Percentiles rank a stretch among this genome's conserved stretches.
Evolutionary conservation across 1,140 invertebrate species (phyloP).

Genomic region (Leptoteleia sp.): DNA sequence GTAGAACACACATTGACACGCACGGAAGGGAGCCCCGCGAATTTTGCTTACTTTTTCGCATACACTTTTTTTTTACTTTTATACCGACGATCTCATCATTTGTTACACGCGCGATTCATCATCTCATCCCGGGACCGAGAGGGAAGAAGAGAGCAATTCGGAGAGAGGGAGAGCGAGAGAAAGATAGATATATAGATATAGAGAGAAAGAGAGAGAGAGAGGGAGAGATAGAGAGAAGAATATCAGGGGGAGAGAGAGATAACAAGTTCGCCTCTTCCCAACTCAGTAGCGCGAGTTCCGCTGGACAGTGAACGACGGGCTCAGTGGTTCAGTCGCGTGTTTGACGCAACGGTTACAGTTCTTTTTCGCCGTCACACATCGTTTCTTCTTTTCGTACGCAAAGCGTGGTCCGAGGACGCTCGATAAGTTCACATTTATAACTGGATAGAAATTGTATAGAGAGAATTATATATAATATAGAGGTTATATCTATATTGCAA

Average conservation of each 20-base stretch:
- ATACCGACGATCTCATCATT: constrained; percentile 55
- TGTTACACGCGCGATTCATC: constrained; percentile 34
- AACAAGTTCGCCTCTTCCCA: constrained; percentile 2
- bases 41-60: constrained; percentile 56
- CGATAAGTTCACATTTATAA: constrained; percentile 16
- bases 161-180: no score
- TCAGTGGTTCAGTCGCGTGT: constrained; percentile 33
- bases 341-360: constrained; percentile 27
- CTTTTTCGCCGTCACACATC: constrained; percentile 15
- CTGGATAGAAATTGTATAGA: constrained; percentile 47
- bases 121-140: constrained; percentile 6
- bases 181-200: not conserved
- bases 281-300: constrained; percentile 48
- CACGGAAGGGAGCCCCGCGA: constrained; percentile 21
- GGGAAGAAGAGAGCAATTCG: no score
- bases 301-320: constrained; percentile 46
- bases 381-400: constrained; percentile 38
- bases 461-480: constrained; percentile 45
- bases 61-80: constrained; percentile 65
- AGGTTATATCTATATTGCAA: constrained; percentile 36
- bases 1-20: constrained; percentile 16
- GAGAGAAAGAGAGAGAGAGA: constrained; percentile 1
- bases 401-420: constrained; percentile 25
- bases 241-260: not conserved
- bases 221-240: constrained; percentile 3